A percentile compares a stretch with the other conserved stretches of the same genome.
These are phyloP conservation scores for Embiotoca jacksoni DNA, from an alignment of 2,113 vertebrate species.

Conservation along the genomic window DNA sequence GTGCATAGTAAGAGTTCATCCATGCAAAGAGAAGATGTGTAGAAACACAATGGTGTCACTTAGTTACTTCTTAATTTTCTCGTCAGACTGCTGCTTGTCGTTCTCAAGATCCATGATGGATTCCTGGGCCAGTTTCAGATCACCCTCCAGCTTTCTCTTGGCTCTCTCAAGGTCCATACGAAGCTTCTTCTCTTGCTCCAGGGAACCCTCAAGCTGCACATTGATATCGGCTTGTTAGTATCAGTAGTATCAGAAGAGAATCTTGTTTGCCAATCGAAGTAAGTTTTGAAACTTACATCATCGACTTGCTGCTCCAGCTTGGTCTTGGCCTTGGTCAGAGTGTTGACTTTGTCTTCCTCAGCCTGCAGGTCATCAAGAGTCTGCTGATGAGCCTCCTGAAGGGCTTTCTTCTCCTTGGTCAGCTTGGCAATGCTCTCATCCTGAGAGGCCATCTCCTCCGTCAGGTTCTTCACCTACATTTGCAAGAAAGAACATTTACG, in stretches of 20 bases:
- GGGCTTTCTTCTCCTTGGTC: slow-evolving; percentile 18
- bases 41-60: background rate
- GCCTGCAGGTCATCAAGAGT: too few species aligned
- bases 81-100: slow-evolving; percentile 74
- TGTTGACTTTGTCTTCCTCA: too few species aligned
- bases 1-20: background rate
- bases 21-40: too few species aligned
- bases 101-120: slow-evolving; percentile 79
- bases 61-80: slow-evolving; percentile 69
- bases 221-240: background rate
- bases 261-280: background rate
- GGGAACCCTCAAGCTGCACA: slow-evolving; percentile 85
- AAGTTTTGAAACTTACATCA: slow-evolving; percentile 28
- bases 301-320: slow-evolving; percentile 22
- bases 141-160: slow-evolving; percentile 80
- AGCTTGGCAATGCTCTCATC: slow-evolving; percentile 37
- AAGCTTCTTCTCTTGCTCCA: slow-evolving; percentile 90
- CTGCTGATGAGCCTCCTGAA: too few species aligned
- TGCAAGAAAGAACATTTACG: too few species aligned
- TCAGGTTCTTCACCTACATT: slow-evolving; percentile 29
- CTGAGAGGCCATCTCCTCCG: slow-evolving; percentile 38
- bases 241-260: background rate
- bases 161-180: slow-evolving; percentile 87
- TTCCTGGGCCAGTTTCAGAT: slow-evolving; percentile 79
- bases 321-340: too few species aligned